Evolutionary conservation across 2,797 vertebrate species (phyloP).

Genomic region (Furcifer pardalis): DNA sequence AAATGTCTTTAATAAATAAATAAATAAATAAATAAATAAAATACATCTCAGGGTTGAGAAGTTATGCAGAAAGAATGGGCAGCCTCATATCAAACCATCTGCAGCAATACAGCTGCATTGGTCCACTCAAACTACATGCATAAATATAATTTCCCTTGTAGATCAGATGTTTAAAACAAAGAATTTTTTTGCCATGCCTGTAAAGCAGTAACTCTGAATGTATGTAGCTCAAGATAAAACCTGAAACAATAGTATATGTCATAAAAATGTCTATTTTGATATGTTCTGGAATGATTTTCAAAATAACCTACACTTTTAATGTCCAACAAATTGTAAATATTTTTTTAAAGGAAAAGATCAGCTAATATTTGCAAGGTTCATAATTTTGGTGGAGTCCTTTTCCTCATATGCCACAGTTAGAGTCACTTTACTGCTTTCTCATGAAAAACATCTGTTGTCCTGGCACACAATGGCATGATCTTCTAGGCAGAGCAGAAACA

Average conservation of each 20-base stretch:
- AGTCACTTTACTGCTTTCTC: neutral
- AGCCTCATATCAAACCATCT: neutral
- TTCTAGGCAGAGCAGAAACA: neutral
- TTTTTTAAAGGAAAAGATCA: no score
- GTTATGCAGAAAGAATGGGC: neutral
- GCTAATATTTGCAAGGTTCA: neutral
- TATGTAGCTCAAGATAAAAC: constrained; percentile 31
- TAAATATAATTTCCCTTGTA: constrained; percentile 1
- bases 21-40: no score
- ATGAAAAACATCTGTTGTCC: neutral
- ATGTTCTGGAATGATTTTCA: constrained; percentile 8
- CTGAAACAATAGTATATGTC: constrained; percentile 27
- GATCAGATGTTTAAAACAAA: neutral
- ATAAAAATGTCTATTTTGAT: constrained; percentile 1
- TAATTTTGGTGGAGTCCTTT: neutral
- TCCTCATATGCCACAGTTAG: neutral
- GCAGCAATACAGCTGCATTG: neutral
- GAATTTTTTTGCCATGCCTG: neutral
- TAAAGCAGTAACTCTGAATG: constrained; percentile 32
- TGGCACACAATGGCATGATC: neutral
- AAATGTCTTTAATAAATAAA: no score
- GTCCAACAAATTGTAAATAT: no score
- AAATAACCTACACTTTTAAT: neutral
- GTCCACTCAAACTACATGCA: neutral
- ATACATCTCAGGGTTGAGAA: constrained; percentile 8